Evolutionary conservation across 1,140 invertebrate genomes (phyloP), one percentile per base, ranked within the genome.

Genomic region (Archivesica marissinica): DNA sequence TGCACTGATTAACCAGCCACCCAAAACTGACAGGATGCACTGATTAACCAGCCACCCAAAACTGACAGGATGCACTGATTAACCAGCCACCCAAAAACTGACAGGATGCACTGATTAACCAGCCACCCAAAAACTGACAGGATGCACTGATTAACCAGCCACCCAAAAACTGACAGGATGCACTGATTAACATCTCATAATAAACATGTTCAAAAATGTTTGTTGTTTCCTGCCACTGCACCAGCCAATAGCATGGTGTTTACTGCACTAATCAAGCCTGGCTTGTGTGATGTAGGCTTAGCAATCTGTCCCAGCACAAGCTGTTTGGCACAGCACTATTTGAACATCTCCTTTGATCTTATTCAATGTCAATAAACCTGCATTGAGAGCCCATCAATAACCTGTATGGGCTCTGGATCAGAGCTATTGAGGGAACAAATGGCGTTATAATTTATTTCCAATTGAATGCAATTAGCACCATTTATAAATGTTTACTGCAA

Each of bases 381-480:
- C 20, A 30, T 54, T 70, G 66, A 52, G n/a, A 41, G 44, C n/a
- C 23, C 17, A 72, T 81, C 68, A 72, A 81, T 72, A 66, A 47
- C 17, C n/a, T 66, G 28, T 44, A 64, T 61, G 68, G 35, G 20
- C n/a, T 15, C 13, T 33, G 38, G 33, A 35, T 15, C 17, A 33
- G 20, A 25, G 3, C 3, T 59, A 66, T 33, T 1, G 25, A 66
- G 50, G 33, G 54, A 25, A 30, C 59, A 79, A 79, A 79, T 64
- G 59, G 17, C 35, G 23, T 79, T 44, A 79, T 28, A 79, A 50
- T 68, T 11, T 17, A 39, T 52, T 66, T 68, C 23, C 56, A 44
- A 44, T 79, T 47, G 15, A 68, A 79, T 68, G 25, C 68, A 79
- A 79, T 79, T 79, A 79, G 35, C 77, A 79, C 77, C 59, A 68